Evolutionary conservation across 2,113 vertebrate genomes (phyloP), one percentile per base, ranked within the genome.

Genomic region (Setophaga kirtlandii): DNA sequence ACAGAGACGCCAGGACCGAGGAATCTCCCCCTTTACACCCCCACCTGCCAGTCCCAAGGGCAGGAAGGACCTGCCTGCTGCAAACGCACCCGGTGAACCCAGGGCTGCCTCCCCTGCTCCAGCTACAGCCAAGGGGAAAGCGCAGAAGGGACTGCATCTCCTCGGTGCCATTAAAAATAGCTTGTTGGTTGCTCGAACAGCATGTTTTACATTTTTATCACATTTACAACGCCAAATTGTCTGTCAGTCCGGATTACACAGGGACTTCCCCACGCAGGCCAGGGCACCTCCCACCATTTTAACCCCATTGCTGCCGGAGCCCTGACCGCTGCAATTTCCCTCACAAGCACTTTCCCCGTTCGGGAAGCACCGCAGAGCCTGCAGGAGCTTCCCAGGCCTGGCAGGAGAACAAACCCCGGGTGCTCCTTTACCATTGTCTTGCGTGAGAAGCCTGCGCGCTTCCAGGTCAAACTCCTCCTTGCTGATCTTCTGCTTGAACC

Each of bases 401-500:
- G 37, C 62, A 74, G 35, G 21, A 30, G 49, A 71, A 60, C 1
- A 13, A 22, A 49, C 44, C 52, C 4, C 24, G 42, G 4, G 13
- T 5, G 5, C 0, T 7, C 24, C n/a, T 47, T 89, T 97, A 99
- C 99, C 99, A 44, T 99, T 99, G 17, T 99, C 99, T 83, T 99
- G 99, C 1, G 99, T 98, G 92, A 99, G 97, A 15, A 99, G 99
- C 46, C 99, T 98, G 3, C 99, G 99, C 0, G 99, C 99, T 93
- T 99, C 99, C 33, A 99, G 44, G 93, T 99, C 99, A 96, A 99
- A 99, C 96, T 99, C 99, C 89, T 99, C 99, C 79, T 99, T 99
- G 81, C 99, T 99, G 95, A 99, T 99, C 97, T 99, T 99, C 76
- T 99, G 99, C 95, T 99, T 99, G 96, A 99, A 99, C 99, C 99